Evolutionary conservation across 2,797 vertebrate species (phyloP).

Genomic region (Sebastes cheni): DNA sequence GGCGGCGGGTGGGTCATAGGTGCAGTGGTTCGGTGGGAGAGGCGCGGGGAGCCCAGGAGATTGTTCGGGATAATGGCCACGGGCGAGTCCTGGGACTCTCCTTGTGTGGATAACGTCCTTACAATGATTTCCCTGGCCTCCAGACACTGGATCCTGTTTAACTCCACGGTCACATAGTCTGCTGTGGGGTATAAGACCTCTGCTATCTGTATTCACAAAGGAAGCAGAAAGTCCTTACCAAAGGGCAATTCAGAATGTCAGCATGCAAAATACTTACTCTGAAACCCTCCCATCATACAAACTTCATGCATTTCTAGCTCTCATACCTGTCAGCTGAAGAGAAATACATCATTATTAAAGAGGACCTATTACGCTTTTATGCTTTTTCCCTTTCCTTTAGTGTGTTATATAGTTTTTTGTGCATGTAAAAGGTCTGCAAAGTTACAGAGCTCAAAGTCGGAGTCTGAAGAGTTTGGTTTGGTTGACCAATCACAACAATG

Average conservation of each 20-base stretch:
- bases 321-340: background rate
- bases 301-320: background rate
- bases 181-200: constrained; percentile 92
- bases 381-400: too few relatives aligned
- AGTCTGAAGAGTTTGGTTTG: too few relatives aligned
- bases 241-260: constrained; percentile 21
- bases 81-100: constrained; percentile 93
- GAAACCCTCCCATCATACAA: background rate
- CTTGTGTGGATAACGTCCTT: constrained; percentile 93
- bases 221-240: constrained; percentile 50
- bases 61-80: constrained; percentile 87
- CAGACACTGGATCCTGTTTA: constrained; percentile 88
- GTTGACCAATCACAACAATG: too few relatives aligned
- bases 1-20: constrained; percentile 61
- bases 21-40: constrained; percentile 76
- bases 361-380: too few relatives aligned
- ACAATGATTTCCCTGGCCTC: constrained; percentile 91
- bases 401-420: too few relatives aligned
- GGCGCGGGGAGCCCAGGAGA: constrained; percentile 89
- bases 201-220: constrained; percentile 87
- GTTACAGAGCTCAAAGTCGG: too few relatives aligned
- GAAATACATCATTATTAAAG: background rate
- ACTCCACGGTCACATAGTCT: constrained; percentile 87
- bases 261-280: background rate
- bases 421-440: too few relatives aligned